These are phyloP conservation scores for Neoniphon sammara DNA, from an alignment of 2,797 vertebrate species.

Conservation along the genomic window DNA sequence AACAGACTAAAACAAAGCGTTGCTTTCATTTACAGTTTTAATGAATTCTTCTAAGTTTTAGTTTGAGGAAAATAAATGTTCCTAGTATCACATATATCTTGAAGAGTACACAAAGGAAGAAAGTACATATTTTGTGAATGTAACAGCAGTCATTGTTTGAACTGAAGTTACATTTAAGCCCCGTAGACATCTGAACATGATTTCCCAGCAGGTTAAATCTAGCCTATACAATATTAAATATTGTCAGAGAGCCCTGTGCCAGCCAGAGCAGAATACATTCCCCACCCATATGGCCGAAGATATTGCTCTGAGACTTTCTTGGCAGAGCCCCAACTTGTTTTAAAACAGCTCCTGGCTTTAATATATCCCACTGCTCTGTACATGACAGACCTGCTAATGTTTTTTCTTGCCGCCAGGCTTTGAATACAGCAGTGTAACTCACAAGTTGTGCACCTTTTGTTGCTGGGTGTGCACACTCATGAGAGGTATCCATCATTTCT, in stretches of 20 bases:
- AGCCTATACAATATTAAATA: constrained; percentile 60
- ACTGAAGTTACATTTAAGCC: constrained; percentile 36
- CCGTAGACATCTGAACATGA: constrained; percentile 40
- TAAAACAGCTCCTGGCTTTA: constrained; percentile 65
- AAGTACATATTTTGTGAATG: constrained; percentile 33
- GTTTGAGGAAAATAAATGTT: not conserved
- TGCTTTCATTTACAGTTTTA: not conserved
- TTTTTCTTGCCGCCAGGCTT: constrained; percentile 31
- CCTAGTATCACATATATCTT: not conserved
- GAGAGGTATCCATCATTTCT: constrained; percentile 47
- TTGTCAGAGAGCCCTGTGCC: constrained; percentile 33
- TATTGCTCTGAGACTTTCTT: constrained; percentile 73
- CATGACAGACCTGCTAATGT: constrained; percentile 55
- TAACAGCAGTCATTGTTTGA: constrained; percentile 33
- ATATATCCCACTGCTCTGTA: constrained; percentile 60
- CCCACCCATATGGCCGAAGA: constrained; percentile 60
- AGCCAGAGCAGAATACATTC: constrained; percentile 42
- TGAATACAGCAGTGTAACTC: constrained; percentile 29
- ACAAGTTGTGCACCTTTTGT: constrained; percentile 14
- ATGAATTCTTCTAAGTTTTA: not conserved
- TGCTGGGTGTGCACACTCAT: constrained; percentile 27
- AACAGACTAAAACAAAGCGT: not conserved
- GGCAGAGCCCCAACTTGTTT: constrained; percentile 62
- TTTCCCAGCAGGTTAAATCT: constrained; percentile 67
- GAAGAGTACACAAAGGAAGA: not conserved